phyloP scores from a whole-genome alignment of 2,888 invertebrate genomes.

The Agonopterix subpropinquella region DNA sequence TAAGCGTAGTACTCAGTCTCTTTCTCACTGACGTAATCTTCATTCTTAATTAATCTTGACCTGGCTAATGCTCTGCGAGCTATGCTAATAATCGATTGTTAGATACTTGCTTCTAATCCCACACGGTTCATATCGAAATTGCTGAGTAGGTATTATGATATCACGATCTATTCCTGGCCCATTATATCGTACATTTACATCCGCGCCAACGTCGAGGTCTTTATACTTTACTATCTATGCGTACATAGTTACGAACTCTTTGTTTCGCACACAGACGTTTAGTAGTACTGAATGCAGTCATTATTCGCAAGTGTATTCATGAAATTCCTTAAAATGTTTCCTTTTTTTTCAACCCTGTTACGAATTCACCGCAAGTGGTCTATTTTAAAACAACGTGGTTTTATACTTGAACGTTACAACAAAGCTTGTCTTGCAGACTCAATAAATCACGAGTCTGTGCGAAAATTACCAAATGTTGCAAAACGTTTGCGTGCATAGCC shows the following conservation, averaged over 20 bases:
- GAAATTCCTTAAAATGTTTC: constrained; percentile 34
- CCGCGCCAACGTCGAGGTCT: constrained; percentile 46
- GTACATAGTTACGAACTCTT: constrained; percentile 5
- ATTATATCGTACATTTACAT: constrained; percentile 45
- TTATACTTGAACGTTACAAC: constrained; percentile 31
- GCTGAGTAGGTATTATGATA: constrained; percentile 53
- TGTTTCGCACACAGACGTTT: constrained; percentile 10
- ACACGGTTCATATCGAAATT: constrained; percentile 37
- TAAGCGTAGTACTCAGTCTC: constrained; percentile 31
- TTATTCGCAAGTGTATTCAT: constrained; percentile 35
- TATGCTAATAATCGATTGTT: constrained; percentile 1
- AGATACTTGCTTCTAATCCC: constrained; percentile 6
- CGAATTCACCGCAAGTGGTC: constrained; percentile 63
- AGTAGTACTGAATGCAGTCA: constrained; percentile 37
- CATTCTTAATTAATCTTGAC: constrained; percentile 11
- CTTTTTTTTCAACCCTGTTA: constrained; percentile 33
- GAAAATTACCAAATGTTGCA: constrained; percentile 65
- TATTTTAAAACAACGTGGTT: constrained; percentile 51
- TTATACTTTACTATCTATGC: constrained; percentile 34
- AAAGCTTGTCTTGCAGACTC: constrained; percentile 39
- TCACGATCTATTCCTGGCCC: constrained; percentile 61
- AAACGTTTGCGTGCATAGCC: constrained; percentile 39
- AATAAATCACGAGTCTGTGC: constrained; percentile 64
- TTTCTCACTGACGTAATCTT: constrained; percentile 21
- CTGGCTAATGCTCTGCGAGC: no score